Evolutionary conservation across 2,113 vertebrate genomes (phyloP).

Genomic region (Stigmatopora nigra): DNA sequence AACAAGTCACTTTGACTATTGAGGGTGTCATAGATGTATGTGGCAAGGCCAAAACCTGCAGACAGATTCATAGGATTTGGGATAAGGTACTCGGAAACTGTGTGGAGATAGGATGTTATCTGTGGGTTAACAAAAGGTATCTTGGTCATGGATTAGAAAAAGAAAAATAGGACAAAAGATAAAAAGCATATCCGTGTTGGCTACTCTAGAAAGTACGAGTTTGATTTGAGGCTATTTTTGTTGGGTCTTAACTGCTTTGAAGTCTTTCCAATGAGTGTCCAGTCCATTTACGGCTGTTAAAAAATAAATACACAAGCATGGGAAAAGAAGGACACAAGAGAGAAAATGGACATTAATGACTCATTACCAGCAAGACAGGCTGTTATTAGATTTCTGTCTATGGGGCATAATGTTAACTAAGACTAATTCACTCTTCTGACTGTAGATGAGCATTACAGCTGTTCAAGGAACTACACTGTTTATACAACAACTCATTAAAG

Average conservation of each 20-base stretch:
- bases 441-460: background rate
- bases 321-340: background rate
- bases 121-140: background rate
- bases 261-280: background rate
- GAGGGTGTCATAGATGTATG: constrained; percentile 18
- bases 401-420: background rate
- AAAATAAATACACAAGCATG: background rate
- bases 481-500: background rate
- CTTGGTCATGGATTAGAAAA: background rate
- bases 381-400: constrained; percentile 25
- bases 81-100: background rate
- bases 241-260: background rate
- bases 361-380: constrained; percentile 23
- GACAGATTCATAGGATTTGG: background rate
- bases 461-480: too few relatives aligned
- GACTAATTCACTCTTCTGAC: background rate
- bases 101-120: background rate
- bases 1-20: constrained; percentile 39
- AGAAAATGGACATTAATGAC: constrained; percentile 20
- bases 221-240: background rate
- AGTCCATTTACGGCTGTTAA: constrained; percentile 20
- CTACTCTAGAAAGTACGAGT: background rate
- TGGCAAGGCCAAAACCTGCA: constrained; percentile 7
- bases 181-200: constrained; percentile 1
- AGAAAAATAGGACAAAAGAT: background rate